These are phyloP conservation scores for Cotesia glomerata DNA, from an alignment of 1,140 invertebrate genomes.

Conservation along the genomic window DNA sequence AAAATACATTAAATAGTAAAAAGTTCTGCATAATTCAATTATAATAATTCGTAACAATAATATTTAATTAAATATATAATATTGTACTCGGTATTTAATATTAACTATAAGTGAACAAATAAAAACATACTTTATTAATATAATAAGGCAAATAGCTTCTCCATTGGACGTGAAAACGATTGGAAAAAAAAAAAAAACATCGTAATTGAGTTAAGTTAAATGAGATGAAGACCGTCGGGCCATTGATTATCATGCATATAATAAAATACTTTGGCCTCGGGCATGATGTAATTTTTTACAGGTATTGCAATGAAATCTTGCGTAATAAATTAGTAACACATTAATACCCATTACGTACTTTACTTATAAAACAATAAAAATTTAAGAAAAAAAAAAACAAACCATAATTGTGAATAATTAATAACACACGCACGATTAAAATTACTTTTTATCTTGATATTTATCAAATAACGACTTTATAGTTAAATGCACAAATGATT, in stretches of 20 bases:
- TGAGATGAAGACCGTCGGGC: not conserved
- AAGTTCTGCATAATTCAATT: not conserved
- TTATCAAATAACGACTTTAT: constrained; percentile 1
- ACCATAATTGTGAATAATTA: not conserved
- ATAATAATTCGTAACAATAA: not conserved
- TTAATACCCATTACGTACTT: no score
- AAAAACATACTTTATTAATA: not conserved
- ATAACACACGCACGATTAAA: not conserved
- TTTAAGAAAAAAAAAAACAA: not conserved
- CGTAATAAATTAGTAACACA: no score
- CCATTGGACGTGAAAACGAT: not conserved
- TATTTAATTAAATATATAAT: not conserved
- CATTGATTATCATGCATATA: not conserved
- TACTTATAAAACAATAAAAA: not conserved
- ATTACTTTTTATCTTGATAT: not conserved
- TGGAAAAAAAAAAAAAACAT: not conserved
- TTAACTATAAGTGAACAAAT: constrained; percentile 1
- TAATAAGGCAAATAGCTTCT: not conserved
- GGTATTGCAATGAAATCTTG: not conserved
- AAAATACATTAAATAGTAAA: no score
- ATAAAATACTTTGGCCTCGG: not conserved
- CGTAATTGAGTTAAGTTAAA: not conserved
- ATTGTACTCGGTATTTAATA: not conserved
- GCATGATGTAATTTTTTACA: not conserved
- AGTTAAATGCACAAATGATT: constrained; percentile 14